Evolutionary conservation across 2,797 vertebrate genomes (phyloP).

Genomic region (Sebastes wilsoni): DNA sequence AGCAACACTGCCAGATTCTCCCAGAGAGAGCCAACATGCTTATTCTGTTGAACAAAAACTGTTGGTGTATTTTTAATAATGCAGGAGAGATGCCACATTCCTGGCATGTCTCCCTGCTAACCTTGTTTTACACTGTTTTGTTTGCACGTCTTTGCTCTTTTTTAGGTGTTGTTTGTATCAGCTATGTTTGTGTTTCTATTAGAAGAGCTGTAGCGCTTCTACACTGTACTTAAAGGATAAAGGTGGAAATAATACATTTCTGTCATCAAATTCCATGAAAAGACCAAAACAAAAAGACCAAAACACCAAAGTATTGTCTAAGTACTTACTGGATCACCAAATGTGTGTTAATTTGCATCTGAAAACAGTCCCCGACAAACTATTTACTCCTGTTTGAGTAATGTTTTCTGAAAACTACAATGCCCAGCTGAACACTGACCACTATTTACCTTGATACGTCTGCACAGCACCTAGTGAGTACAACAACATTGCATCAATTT

Average conservation of each 20-base stretch:
- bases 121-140: not conserved
- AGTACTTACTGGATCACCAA: not conserved
- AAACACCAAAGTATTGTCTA: not conserved
- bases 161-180: not conserved
- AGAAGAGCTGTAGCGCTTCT: not conserved
- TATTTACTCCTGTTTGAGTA: not conserved
- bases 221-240: not conserved
- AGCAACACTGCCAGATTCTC: not conserved
- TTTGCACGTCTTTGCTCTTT: constrained; percentile 1
- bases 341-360: not conserved
- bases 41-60: not conserved
- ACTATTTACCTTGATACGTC: not conserved
- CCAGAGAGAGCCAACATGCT: not conserved
- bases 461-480: not conserved
- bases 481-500: not conserved
- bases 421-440: not conserved
- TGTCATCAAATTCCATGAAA: not conserved
- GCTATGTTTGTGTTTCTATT: not conserved
- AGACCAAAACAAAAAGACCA: not conserved
- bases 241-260: too few species aligned
- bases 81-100: not conserved
- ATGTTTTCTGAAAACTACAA: not conserved
- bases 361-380: not conserved
- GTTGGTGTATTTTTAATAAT: constrained; percentile 32
- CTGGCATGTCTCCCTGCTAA: not conserved